Conservation (phyloP, 2,113 vertebrate genomes). For the Nerophis lumbriciformis region DNA sequence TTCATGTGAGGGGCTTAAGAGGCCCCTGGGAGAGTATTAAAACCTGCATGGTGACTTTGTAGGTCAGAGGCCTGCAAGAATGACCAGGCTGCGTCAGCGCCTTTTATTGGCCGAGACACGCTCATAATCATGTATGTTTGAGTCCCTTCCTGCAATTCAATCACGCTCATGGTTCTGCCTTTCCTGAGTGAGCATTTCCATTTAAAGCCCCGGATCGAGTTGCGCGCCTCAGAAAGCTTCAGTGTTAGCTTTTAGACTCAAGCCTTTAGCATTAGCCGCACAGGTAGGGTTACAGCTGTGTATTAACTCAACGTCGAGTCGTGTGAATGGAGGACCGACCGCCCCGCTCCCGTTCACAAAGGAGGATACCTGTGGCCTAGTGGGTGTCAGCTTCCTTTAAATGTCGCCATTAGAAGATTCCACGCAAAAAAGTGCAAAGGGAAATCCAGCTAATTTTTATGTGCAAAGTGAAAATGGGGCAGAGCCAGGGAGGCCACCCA, state of each 20-base stretch:
- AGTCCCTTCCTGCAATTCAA: not conserved
- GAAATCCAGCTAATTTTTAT: not conserved
- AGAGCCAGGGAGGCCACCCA: constrained; percentile 41
- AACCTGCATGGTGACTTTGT: constrained; percentile 40
- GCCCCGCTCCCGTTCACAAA: not conserved
- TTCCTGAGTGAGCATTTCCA: not conserved
- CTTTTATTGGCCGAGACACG: too few relatives aligned
- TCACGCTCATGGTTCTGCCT: constrained; percentile 11
- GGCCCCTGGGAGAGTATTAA: constrained; percentile 45
- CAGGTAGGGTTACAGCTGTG: constrained; percentile 33
- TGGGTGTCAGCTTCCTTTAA: constrained; percentile 48
- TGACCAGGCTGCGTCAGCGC: not conserved
- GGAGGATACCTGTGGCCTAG: constrained; percentile 32
- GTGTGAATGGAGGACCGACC: constrained; percentile 30
- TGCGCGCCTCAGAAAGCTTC: not conserved
- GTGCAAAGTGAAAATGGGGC: constrained; percentile 11
- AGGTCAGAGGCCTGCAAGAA: constrained; percentile 31
- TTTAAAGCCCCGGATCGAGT: not conserved
- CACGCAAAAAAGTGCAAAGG: not conserved
- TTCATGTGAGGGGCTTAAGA: constrained; percentile 55
- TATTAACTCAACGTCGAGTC: constrained; percentile 10
- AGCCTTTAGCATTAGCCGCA: constrained; percentile 23
- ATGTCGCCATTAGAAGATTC: constrained; percentile 19
- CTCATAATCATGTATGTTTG: too few relatives aligned
- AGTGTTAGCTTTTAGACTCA: constrained; percentile 6